A percentile compares a stretch with the other conserved stretches of the same genome.
Evolutionary conservation across 2,888 invertebrate genomes (phyloP).

Genomic region (Alloscopus bannaensis): DNA sequence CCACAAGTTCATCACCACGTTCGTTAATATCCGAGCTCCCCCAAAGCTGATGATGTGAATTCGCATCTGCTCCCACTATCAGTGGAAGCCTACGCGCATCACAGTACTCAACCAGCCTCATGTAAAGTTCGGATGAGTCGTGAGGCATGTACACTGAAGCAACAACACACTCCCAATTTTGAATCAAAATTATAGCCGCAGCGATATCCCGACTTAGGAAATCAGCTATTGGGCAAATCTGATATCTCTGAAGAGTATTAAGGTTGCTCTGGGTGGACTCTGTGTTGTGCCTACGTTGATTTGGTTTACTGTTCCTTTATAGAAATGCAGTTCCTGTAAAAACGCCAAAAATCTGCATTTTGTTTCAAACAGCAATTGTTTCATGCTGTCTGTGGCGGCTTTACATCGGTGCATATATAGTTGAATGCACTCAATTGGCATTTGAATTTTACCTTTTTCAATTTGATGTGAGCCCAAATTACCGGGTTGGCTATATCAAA

Average conservation of each 20-base stretch:
- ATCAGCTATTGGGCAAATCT: conserved; percentile 2
- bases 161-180: conserved; percentile 20
- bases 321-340: conserved; percentile 21
- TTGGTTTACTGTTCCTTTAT: not conserved
- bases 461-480: too few species aligned
- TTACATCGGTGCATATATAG: conserved; percentile 23
- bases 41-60: conserved; percentile 61
- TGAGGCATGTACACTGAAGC: conserved; percentile 61
- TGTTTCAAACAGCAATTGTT: not conserved
- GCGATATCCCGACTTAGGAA: conserved; percentile 34
- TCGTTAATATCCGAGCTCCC: conserved; percentile 42
- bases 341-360: conserved; percentile 16
- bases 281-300: not conserved
- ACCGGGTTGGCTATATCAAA: too few species aligned
- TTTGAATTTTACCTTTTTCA: not conserved
- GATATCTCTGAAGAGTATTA: conserved; percentile 32
- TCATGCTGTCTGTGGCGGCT: conserved; percentile 14
- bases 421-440: conserved; percentile 32
- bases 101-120: conserved; percentile 27
- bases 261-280: conserved; percentile 3
- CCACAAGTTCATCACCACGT: conserved; percentile 39
- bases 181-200: conserved; percentile 15
- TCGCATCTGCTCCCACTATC: conserved; percentile 53
- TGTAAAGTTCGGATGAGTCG: not conserved
- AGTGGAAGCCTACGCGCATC: conserved; percentile 19